Evolutionary conservation across 64 coral and sea anemone species (phyloP).

Genomic region (Stylophora pistillata): DNA sequence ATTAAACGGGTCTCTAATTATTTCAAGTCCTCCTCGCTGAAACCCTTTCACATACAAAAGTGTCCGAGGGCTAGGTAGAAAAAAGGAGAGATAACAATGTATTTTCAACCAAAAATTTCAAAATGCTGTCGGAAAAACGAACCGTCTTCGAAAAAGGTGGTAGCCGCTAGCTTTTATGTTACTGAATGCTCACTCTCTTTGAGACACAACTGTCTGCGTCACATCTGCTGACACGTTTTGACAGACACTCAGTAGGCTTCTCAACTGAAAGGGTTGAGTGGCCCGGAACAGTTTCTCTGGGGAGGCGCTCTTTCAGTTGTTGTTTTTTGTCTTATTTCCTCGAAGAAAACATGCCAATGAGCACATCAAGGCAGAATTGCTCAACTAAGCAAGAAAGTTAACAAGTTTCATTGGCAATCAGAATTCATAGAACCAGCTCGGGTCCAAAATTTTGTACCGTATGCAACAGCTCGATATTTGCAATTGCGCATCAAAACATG

Average conservation of each 20-base stretch:
- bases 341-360: not conserved
- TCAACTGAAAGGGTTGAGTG: not conserved
- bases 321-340: not conserved
- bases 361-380: not conserved
- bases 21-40: not conserved
- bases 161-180: too few species aligned
- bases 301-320: not conserved
- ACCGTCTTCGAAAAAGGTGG: too few species aligned
- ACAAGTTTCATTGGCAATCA: not conserved
- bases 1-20: conserved; percentile 7
- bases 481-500: not conserved
- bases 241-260: not conserved
- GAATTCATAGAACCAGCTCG: not conserved
- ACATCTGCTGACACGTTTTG: too few species aligned
- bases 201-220: too few species aligned
- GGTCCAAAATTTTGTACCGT: not conserved
- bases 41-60: too few species aligned
- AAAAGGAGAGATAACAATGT: too few species aligned
- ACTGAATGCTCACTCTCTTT: too few species aligned
- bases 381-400: not conserved
- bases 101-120: too few species aligned
- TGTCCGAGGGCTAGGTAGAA: too few species aligned
- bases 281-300: not conserved
- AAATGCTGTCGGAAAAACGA: too few species aligned
- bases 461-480: not conserved